Conservation (phyloP, 2,888 invertebrate genomes). For the Nomada fabriciana region DNA sequence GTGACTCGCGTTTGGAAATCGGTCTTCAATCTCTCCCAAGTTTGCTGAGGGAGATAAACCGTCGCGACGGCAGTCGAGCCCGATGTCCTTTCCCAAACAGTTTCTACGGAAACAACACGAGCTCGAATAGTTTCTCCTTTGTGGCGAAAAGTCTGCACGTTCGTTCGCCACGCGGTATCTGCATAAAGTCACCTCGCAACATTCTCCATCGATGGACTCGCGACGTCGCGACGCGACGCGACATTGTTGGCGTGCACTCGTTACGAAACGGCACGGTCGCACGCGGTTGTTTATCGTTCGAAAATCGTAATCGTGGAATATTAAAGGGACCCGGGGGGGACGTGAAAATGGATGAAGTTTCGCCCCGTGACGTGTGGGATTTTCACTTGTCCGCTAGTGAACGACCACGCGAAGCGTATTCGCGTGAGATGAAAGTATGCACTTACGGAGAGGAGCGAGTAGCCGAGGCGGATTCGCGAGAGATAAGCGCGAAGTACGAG, state of each 20-base stretch:
- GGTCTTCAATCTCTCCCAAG: slow-evolving; percentile 15
- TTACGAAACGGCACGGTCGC: too few species aligned
- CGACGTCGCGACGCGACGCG: too few species aligned
- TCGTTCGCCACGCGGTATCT: background rate
- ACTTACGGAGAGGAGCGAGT: slow-evolving; percentile 38
- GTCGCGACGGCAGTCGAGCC: background rate
- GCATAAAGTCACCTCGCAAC: background rate
- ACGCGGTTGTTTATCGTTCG: slow-evolving; percentile 3
- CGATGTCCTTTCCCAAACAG: background rate
- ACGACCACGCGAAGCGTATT: slow-evolving; percentile 55
- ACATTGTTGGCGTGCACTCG: too few species aligned
- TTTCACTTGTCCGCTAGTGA: slow-evolving; percentile 56
- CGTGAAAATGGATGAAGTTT: slow-evolving; percentile 58
- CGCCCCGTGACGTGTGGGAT: slow-evolving; percentile 50
- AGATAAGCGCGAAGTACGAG: slow-evolving; percentile 48
- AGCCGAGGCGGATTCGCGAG: slow-evolving; percentile 33
- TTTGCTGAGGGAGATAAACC: background rate
- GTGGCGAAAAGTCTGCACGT: background rate
- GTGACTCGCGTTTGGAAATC: slow-evolving; percentile 20
- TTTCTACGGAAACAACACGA: background rate
- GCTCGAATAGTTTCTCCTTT: background rate
- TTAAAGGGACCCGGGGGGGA: background rate
- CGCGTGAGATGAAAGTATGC: slow-evolving; percentile 64
- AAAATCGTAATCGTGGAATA: slow-evolving; percentile 10
- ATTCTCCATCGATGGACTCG: background rate